Base-by-base conservation (phyloP, 2,888 invertebrate species). In the Argynnis bischoffii region DNA sequence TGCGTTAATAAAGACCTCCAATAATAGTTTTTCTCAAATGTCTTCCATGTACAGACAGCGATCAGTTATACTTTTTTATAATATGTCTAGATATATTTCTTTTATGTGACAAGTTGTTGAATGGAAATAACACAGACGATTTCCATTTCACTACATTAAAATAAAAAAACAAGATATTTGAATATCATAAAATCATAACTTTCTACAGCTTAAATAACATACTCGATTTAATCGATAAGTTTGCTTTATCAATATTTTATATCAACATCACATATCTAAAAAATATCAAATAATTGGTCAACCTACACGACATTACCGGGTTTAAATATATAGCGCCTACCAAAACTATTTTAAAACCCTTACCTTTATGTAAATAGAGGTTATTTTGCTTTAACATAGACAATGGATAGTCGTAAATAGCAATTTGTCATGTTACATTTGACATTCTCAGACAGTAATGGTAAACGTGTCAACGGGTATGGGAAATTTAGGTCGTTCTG, bases 361-460 rank as follows among this genome's bases (percentile, higher is more conserved):
- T 70, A 61, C 53, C 13, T 3, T 6, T 13, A 21, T 5, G 11
- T n/a, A 11, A 6, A 57, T 67, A 70, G 63, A 41, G 60, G 14
- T 4, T 26, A 61, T 57, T 61, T 65, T 67, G 11, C 21, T 26
- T 50, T 64, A 53, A 51, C 11, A 31, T 47, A 6, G 4, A 41
- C 11, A 31, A 15, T 13, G 11, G 31, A n/a, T 55, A 56, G 21
- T 48, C 18, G 64, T 57, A 70, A 53, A 65, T 31, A 51, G 31
- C 54, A 35, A 48, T 54, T 61, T 61, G 64, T 67, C 56, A 61
- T 55, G 55, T 50, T 61, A 70, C 67, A 74, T 77, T 77, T 77
- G 78, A 77, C 77, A 74, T 77, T 76, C 73, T 69, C 68, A 73
- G 75, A 78, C 77, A 78, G 77, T 76, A 76, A 76, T 71, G 75